A percentile compares a stretch with the other conserved stretches of the same genome.
Evolutionary conservation across 2,888 invertebrate species (phyloP).

Genomic region (Graphium colonna): DNA sequence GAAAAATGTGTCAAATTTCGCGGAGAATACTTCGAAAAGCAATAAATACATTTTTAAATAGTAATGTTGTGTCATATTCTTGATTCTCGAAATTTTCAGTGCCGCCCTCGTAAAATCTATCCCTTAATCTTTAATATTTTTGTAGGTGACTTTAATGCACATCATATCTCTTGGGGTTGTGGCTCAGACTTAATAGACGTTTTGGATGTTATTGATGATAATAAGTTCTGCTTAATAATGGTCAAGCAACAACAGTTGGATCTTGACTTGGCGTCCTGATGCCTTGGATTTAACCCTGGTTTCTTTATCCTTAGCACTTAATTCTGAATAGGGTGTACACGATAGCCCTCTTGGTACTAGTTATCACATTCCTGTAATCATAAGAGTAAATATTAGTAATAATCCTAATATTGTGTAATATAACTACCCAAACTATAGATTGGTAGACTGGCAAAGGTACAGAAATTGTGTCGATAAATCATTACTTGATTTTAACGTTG

Average conservation of each 20-base stretch:
- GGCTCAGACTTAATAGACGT: conserved; percentile 1
- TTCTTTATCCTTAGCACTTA: conserved; percentile 1
- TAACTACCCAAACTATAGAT: conserved; percentile 13
- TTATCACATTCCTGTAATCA: conserved; percentile 7
- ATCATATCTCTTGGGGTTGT: too few relatives aligned
- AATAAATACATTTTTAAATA: too few relatives aligned
- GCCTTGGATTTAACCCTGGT: conserved; percentile 21
- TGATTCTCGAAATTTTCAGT: too few relatives aligned
- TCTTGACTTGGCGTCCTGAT: conserved; percentile 15
- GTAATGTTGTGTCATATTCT: too few relatives aligned
- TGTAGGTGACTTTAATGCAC: conserved; percentile 20
- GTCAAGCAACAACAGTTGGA: conserved; percentile 18
- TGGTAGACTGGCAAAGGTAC: conserved; percentile 13
- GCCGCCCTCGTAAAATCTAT: too few relatives aligned
- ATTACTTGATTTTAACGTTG: too few relatives aligned
- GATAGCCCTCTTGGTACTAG: conserved; percentile 13
- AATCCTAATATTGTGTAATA: conserved; percentile 10
- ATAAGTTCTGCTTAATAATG: conserved; percentile 21
- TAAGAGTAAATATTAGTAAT: too few relatives aligned
- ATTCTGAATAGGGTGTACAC: conserved; percentile 10
- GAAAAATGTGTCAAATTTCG: too few relatives aligned
- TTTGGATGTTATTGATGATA: conserved; percentile 21
- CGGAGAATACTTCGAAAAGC: too few relatives aligned
- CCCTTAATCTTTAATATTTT: conserved; percentile 13
- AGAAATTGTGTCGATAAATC: background rate